Percentiles rank a stretch among this genome's conserved stretches.
Evolutionary conservation across 2,113 vertebrate species (phyloP).

Genomic region (Calidris pygmaea): DNA sequence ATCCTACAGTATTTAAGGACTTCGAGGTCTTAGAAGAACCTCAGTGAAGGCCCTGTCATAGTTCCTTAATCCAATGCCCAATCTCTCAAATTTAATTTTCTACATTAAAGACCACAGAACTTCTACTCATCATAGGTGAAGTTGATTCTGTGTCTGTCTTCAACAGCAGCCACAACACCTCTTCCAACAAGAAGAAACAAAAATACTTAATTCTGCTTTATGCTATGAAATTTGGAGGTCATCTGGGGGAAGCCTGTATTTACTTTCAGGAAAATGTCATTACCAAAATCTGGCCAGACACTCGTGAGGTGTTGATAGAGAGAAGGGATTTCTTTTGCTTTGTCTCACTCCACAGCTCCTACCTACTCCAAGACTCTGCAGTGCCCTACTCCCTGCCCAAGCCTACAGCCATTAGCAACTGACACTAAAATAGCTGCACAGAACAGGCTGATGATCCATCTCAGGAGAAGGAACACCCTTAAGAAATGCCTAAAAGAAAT

Average conservation of each 20-base stretch:
- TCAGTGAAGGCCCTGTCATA: neutral
- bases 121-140: neutral
- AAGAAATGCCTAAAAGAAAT: neutral
- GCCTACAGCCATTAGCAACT: neutral
- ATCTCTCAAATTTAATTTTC: neutral
- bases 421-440: neutral
- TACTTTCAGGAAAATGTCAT: neutral
- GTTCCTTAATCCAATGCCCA: neutral
- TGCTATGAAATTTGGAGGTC: neutral
- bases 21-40: neutral
- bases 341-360: neutral
- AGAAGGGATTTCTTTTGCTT: neutral
- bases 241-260: neutral
- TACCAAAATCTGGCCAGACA: neutral
- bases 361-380: neutral
- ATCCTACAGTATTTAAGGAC: neutral
- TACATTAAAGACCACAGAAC: neutral
- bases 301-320: neutral
- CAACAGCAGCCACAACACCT: neutral
- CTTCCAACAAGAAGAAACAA: neutral
- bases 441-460: neutral
- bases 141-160: neutral
- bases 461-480: neutral
- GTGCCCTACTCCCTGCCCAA: neutral
- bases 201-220: neutral